Evolutionary conservation across 2,797 vertebrate species (phyloP).

Genomic region (Molossus alvarezi): DNA sequence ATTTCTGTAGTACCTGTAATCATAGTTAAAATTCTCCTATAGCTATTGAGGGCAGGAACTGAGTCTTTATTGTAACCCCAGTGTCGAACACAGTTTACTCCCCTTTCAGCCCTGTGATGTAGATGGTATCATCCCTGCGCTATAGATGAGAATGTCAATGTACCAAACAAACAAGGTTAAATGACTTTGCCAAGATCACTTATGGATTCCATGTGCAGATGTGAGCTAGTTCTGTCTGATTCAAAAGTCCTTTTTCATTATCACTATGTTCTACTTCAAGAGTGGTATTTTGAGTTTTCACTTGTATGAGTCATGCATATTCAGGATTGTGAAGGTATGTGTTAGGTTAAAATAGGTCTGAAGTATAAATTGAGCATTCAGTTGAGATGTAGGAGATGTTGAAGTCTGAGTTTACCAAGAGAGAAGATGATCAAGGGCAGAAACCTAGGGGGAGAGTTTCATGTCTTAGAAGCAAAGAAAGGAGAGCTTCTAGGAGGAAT

Average conservation of each 20-base stretch:
- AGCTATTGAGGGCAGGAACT: background rate
- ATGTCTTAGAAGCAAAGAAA: background rate
- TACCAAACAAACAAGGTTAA: background rate
- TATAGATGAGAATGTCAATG: background rate
- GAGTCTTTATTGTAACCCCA: background rate
- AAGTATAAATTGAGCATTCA: background rate
- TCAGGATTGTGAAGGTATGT: background rate
- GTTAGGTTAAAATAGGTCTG: constrained; percentile 45
- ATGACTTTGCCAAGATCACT: background rate
- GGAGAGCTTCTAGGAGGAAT: background rate
- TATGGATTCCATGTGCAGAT: background rate
- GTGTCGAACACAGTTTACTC: background rate
- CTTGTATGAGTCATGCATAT: background rate
- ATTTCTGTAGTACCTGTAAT: background rate
- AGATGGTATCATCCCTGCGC: background rate
- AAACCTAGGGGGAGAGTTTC: background rate
- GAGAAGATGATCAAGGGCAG: background rate
- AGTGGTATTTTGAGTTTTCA: background rate
- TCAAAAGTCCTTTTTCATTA: background rate
- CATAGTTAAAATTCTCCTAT: background rate
- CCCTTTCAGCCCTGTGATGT: background rate
- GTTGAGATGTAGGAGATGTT: background rate
- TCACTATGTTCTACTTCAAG: background rate
- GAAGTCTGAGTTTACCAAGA: background rate
- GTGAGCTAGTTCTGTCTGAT: background rate